A percentile compares a stretch with the other conserved stretches of the same genome.
Evolutionary conservation across 2,113 vertebrate species (phyloP).

Genomic region (Empidonax traillii): DNA sequence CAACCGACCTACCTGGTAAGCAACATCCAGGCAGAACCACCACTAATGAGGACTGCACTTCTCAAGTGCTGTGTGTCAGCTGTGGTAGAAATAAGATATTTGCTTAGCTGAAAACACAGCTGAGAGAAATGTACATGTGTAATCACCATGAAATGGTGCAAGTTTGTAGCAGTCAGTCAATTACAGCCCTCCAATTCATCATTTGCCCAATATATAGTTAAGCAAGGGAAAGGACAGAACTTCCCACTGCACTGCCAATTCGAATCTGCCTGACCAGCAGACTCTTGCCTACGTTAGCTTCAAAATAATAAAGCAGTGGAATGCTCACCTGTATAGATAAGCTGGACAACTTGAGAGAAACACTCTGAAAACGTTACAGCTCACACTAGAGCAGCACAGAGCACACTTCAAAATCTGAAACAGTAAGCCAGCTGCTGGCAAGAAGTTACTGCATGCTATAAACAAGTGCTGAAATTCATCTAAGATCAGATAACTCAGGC

Average conservation of each 20-base stretch:
- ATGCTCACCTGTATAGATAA: slow-evolving; percentile 21
- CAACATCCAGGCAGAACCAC: slow-evolving; percentile 15
- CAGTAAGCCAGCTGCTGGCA: slow-evolving; percentile 26
- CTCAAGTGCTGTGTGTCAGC: slow-evolving; percentile 41
- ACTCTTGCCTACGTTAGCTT: not conserved
- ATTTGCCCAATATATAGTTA: not conserved
- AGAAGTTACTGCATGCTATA: slow-evolving; percentile 5
- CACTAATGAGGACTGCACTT: not conserved
- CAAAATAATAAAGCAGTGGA: not conserved
- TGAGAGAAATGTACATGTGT: slow-evolving; percentile 36
- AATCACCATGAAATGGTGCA: slow-evolving; percentile 6
- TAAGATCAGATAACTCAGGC: slow-evolving; percentile 49
- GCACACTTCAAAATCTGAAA: not conserved
- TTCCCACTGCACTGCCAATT: not conserved
- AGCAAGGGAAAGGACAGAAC: not conserved
- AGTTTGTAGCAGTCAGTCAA: slow-evolving; percentile 31
- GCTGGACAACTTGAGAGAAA: not conserved
- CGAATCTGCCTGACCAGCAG: not conserved
- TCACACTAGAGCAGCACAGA: not conserved
- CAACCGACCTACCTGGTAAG: slow-evolving; percentile 42
- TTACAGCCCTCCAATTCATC: slow-evolving; percentile 22
- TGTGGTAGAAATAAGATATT: slow-evolving; percentile 48
- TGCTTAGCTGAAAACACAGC: slow-evolving; percentile 59
- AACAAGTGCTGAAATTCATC: slow-evolving; percentile 60
- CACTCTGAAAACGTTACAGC: not conserved